Conservation (phyloP, 2,113 vertebrate species). For the Lynx canadensis region DNA sequence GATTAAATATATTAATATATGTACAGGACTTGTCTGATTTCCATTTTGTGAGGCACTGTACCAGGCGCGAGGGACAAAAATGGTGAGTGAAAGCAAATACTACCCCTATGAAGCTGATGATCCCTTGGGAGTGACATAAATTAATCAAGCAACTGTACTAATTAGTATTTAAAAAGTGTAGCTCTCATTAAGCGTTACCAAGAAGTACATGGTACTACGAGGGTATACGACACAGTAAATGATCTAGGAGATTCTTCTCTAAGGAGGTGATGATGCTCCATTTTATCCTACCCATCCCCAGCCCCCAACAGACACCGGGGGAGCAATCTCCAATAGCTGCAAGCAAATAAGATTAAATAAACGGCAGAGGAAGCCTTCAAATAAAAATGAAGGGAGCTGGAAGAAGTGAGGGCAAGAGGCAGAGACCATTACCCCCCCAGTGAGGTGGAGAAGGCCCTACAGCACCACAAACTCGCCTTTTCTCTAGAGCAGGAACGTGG, state of each 20-base stretch:
- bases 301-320: not conserved
- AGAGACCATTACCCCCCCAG: not conserved
- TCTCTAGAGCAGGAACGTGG: not conserved
- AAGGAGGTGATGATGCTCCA: not conserved
- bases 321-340: not conserved
- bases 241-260: no score
- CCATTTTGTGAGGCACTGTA: not conserved
- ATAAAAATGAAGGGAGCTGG: not conserved
- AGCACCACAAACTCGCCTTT: not conserved
- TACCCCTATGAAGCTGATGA: not conserved
- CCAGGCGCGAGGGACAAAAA: not conserved
- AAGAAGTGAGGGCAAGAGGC: not conserved
- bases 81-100: not conserved
- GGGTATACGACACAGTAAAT: not conserved
- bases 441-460: accelerated
- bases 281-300: not conserved
- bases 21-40: not conserved
- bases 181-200: not conserved
- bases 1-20: not conserved
- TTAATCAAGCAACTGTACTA: not conserved
- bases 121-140: not conserved
- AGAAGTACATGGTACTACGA: not conserved
- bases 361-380: not conserved
- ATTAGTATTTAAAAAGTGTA: not conserved
- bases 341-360: not conserved